Evolutionary conservation across 1,140 invertebrate genomes (phyloP), one percentile per base, ranked within the genome.

Genomic region (Spodoptera frugiperda): DNA sequence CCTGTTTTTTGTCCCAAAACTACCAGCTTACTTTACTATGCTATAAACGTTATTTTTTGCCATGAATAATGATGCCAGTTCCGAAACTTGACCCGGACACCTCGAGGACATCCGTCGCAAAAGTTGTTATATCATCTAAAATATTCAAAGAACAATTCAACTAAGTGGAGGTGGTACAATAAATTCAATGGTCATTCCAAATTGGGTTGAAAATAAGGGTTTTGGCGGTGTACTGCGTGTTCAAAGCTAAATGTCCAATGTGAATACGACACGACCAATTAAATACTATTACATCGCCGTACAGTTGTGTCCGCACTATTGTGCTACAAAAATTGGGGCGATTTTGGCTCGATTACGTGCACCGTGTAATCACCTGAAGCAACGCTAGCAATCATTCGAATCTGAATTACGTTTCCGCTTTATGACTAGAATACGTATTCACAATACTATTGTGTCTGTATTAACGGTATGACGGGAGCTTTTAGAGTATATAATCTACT

Each of bases 191-290:
- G 15, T 21, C 17, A 48, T 12, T 25, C 19, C 11, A 49, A 65
- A 68, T 17, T 33, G 68, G 51, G 25, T 5, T 54, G 54, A 17
- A 25, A 57, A 57, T 59, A 25, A 48, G 39, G 53, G 53, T 73
- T 44, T 49, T 17, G 30, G 14, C n/a, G 10, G 33, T 5, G 14
- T 17, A 74, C 39, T 49, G 25, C 15, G 25, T 63, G 63, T 53
- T 39, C 48, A 74, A 63, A 63, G 21, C 25, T 6, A 63, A 73
- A 74, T 51, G 65, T 63, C 46, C 19, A 15, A 57, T 53, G 51
- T 72, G 71, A 81, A 83, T 79, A 72, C 76, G 82, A 82, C 82
- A 80, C 76, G 76, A 72, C 77, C 82, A 87, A 84, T 87, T 87
- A 84, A 80, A 82, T 79, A 55, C 74, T 78, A 82, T 87, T 83